Evolutionary conservation across 30 jellyfish, hydroid and myxozoan species (phyloP), one percentile per base, ranked within the genome.

Genomic region (Chrysaora quinquecirrha): DNA sequence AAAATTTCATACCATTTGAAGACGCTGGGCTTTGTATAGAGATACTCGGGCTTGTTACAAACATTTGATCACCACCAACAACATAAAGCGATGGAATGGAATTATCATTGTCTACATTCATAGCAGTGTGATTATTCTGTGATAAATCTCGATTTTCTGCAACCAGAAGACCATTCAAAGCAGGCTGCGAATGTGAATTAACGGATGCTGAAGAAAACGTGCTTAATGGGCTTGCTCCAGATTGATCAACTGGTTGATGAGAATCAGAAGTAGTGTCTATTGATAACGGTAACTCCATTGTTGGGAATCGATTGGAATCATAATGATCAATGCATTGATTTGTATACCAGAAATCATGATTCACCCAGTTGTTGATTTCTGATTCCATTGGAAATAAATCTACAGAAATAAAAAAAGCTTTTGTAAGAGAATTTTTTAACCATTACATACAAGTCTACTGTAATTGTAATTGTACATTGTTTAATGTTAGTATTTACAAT

Each of bases 281-380:
- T 2, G 67, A 64, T 35, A 80, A 19, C 1, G 75, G 11, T 2
- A 80, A 7, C 47, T 48, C 68, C 68, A 52, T 52, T 7, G 12
- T 7, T 9, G 64, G 9, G 35, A 43, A 43, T 19, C 76, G 48
- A n/a, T 69, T 80, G 25, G 80, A 31, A 48, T 84, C 95, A 64
- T 84, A 84, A 49, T 84, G 95, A 64, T 62, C 87, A 14, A 84
- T 84, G 68, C 88, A 84, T 22, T 84, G 87, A 24, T 35, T 73
- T 20, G 79, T 48, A 31, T 84, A 84, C 95, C 95, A 84, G 47
- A 52, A 69, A 61, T 73, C 87, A 62, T 84, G 95, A 48, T 73
- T 72, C 28, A 84, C 85, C 87, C 85, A 84, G 25, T 73, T 69
- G 81, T 84, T 85, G 30, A 84, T 84, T 29, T 84, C 85, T 23